A percentile compares a stretch with the other conserved stretches of the same genome.
Conservation (phyloP, 2,113 vertebrate species). For the Rhombomys opimus region DNA sequence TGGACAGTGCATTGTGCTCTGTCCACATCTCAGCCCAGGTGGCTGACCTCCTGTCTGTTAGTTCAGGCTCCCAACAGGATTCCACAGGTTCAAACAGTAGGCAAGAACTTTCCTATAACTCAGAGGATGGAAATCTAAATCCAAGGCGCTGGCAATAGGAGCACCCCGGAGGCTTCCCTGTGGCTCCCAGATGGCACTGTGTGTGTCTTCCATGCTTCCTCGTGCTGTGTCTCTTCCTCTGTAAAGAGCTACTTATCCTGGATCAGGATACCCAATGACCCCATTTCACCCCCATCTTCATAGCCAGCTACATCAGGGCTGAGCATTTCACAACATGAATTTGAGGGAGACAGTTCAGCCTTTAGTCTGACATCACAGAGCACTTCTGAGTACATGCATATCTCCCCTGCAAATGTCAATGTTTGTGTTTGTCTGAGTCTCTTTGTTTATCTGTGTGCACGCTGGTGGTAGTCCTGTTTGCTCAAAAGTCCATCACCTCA, state of each 20-base stretch:
- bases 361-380: background rate
- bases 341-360: background rate
- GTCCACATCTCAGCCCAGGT: background rate
- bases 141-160: accelerated
- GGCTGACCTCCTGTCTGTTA: background rate
- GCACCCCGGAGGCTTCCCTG: background rate
- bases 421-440: background rate
- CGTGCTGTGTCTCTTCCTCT: background rate
- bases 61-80: background rate
- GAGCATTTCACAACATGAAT: background rate
- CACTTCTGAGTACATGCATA: too few species aligned
- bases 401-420: background rate
- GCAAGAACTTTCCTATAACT: too few species aligned
- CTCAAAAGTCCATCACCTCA: background rate
- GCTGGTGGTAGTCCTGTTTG: background rate
- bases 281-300: background rate
- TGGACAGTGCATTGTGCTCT: too few species aligned
- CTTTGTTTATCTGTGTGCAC: background rate
- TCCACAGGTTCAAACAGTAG: background rate
- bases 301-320: too few species aligned
- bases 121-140: too few species aligned
- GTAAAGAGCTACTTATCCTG: accelerated
- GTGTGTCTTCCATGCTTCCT: background rate
- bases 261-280: background rate
- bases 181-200: accelerated